A percentile compares a stretch with the other conserved stretches of the same genome.
phyloP scores from a whole-genome alignment of 2,113 vertebrate species.

The Xiphophorus hellerii region DNA sequence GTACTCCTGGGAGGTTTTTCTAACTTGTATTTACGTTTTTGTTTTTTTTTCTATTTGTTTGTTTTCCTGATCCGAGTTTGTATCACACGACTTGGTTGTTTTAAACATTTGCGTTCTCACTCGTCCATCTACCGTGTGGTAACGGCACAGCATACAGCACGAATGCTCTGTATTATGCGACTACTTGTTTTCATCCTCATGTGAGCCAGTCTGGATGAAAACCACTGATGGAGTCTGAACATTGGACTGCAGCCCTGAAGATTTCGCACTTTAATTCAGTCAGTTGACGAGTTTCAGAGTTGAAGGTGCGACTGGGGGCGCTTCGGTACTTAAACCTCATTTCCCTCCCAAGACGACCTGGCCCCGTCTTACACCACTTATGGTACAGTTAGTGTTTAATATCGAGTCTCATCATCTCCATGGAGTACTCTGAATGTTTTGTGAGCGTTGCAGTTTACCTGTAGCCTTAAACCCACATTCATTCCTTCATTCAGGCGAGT shows the following conservation, averaged over 20 bases:
- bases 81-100: background rate
- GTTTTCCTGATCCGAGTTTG: background rate
- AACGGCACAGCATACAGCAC: slow-evolving; percentile 9
- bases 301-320: background rate
- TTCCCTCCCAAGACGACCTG: background rate
- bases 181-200: slow-evolving; percentile 6
- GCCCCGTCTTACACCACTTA: background rate
- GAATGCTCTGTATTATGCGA: slow-evolving; percentile 23
- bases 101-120: background rate
- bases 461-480: slow-evolving; percentile 48
- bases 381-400: background rate
- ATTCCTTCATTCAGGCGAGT: slow-evolving; percentile 41
- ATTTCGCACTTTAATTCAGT: background rate
- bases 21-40: slow-evolving; percentile 19
- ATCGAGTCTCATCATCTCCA: background rate
- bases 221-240: background rate
- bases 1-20: too few species aligned
- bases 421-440: slow-evolving; percentile 16
- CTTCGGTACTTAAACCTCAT: background rate
- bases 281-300: too few species aligned
- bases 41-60: background rate
- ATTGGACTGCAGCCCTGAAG: background rate
- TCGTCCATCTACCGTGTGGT: slow-evolving; percentile 34
- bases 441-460: slow-evolving; percentile 33
- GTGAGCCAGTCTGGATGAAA: slow-evolving; percentile 6